phyloP scores from a whole-genome alignment of 2,888 invertebrate species.

The Mimachlamys varia region DNA sequence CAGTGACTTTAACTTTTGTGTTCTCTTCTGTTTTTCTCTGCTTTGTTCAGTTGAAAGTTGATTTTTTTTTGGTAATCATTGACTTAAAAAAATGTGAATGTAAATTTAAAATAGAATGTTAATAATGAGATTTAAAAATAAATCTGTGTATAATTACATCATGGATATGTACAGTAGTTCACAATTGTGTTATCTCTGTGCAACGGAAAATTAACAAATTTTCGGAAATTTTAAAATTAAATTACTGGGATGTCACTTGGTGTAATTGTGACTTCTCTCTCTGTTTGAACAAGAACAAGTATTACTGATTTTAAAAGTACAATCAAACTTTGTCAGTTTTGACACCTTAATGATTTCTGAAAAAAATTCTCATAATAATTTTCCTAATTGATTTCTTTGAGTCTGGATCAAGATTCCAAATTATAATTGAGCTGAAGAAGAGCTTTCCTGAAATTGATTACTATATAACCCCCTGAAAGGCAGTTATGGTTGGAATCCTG shows the following conservation, averaged over 20 bases:
- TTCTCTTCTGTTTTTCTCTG: background rate
- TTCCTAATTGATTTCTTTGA: background rate
- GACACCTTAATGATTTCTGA: background rate
- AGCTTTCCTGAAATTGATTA: no score
- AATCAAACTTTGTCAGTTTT: no score
- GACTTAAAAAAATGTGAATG: background rate
- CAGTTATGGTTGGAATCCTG: no score
- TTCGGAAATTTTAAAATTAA: background rate
- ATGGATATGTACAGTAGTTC: background rate
- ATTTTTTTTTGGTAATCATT: background rate
- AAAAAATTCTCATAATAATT: background rate
- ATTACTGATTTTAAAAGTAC: background rate
- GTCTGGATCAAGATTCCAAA: background rate
- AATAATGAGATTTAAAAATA: background rate
- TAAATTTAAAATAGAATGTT: background rate
- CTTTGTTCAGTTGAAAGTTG: background rate
- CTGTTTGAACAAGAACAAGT: background rate
- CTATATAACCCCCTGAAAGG: no score
- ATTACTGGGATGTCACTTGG: background rate
- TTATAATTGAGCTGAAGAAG: no score
- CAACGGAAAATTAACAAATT: background rate
- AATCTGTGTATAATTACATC: background rate
- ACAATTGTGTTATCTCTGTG: background rate
- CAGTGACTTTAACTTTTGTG: background rate
- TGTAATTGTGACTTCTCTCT: background rate